Base-by-base conservation (phyloP, 1,140 invertebrate species). In the Nebria ingens region DNA sequence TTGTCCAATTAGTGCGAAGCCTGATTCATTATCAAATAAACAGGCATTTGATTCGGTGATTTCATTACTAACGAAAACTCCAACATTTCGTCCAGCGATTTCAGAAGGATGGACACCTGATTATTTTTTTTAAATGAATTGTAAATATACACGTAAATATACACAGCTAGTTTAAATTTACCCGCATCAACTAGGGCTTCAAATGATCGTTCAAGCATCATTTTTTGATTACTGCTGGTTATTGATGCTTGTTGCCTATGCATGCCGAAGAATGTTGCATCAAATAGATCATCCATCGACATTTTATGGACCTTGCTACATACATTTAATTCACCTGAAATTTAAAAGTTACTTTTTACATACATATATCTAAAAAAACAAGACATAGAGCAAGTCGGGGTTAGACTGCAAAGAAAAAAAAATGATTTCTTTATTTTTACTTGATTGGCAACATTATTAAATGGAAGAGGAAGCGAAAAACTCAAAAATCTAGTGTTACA, bases 1-100 rank as follows among this genome's bases (percentile, higher is more conserved):
- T 65, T 82, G 82, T 19, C 84, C 84, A 54, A 80, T 80, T 62
- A 85, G 73, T 25, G 74, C 77, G 69, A 84, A 84, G 2, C 83
- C 82, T 53, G 63, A 67, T 0, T 66, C 59, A 25, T 69, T 62
- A 53, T 71, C 66, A 69, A 66, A 64, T 50, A 69, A 68, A 9
- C 68, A 52, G 56, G 68, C 68, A 53, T 71, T 67, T 52, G 75
- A 71, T 67, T 87, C 84, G 12, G 82, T 82, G 19, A 78, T 72
- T 62, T 77, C 79, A 1, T 74, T 73, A 15, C 81, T 83, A 60
- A 86, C 77, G 64, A 79, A 87, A 12, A 84, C 82, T 21, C 82
- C 84, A 15, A 83, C 81, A 65, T 76, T 83, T 58, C 71, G 78
- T 22, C 80, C 85, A 58, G 72, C 73, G 12, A 84, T 63, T 58